Percentiles rank a stretch among this genome's conserved stretches.
Evolutionary conservation across 2,888 invertebrate genomes (phyloP).

Genomic region (Drosophila basisetae): DNA sequence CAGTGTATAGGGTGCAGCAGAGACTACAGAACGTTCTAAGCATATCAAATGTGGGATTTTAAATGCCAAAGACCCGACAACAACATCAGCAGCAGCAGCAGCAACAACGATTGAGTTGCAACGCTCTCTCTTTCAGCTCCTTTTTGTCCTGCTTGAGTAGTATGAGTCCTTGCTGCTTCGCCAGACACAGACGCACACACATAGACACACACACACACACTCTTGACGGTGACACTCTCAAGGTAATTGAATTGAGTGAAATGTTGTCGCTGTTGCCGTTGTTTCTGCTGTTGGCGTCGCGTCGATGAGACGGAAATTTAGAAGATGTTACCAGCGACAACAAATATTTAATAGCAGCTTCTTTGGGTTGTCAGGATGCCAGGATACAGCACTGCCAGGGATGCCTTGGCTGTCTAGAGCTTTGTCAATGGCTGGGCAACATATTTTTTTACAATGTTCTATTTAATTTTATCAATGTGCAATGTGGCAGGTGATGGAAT

Average conservation of each 20-base stretch:
- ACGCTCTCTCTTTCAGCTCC: conserved; percentile 25
- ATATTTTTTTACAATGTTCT: conserved; percentile 72
- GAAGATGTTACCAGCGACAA: conserved; percentile 49
- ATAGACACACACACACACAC: conserved; percentile 44
- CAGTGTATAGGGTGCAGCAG: conserved; percentile 12
- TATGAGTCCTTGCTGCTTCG: conserved; percentile 8
- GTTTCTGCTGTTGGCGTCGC: conserved; percentile 45
- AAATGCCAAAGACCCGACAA: conserved; percentile 72
- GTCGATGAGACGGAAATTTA: conserved; percentile 74
- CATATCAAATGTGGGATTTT: conserved; percentile 81
- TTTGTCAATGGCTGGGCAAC: conserved; percentile 37
- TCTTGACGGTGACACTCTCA: conserved; percentile 81
- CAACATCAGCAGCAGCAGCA: conserved; percentile 31
- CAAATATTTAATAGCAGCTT: conserved; percentile 73
- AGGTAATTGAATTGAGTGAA: conserved; percentile 84
- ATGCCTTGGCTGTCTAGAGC: conserved; percentile 1
- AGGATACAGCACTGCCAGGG: conserved; percentile 1
- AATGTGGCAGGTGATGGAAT: conserved; percentile 41
- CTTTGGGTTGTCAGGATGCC: conserved; percentile 46
- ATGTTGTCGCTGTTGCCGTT: conserved; percentile 60
- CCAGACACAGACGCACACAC: conserved; percentile 61
- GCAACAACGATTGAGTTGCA: conserved; percentile 29
- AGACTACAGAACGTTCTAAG: conserved; percentile 56
- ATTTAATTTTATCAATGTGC: conserved; percentile 73
- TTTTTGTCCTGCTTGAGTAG: conserved; percentile 3